Evolutionary conservation across 2,888 invertebrate genomes (phyloP).

Genomic region (Creontiades dilutus): DNA sequence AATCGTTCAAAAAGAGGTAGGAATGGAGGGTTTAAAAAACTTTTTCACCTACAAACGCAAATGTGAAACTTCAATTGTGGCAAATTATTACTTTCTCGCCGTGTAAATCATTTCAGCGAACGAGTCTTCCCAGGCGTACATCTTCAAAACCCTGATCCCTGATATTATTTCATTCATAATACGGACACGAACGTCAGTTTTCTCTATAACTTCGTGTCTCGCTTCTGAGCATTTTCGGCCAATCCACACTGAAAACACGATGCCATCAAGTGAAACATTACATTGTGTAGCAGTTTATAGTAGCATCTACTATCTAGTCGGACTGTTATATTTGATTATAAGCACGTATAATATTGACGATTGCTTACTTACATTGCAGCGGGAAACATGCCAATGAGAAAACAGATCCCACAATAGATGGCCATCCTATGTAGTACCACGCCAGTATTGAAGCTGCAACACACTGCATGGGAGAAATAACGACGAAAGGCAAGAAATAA

Average conservation of each 20-base stretch:
- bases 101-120: constrained; percentile 19
- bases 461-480: not conserved
- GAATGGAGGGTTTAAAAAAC: no score
- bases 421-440: constrained; percentile 22
- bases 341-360: no score
- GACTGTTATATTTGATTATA: no score
- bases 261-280: no score
- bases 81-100: constrained; percentile 45
- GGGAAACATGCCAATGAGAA: not conserved
- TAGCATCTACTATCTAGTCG: no score
- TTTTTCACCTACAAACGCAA: no score
- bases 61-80: not conserved
- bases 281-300: no score
- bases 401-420: not conserved
- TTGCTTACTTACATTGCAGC: constrained; percentile 11
- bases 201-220: not conserved
- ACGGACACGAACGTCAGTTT: not conserved
- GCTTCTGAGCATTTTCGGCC: not conserved
- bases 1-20: no score
- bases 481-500: not conserved
- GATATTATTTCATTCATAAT: constrained; percentile 53
- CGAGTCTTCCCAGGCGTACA: constrained; percentile 58
- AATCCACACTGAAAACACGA: constrained; percentile 14
- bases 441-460: not conserved
- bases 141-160: constrained; percentile 57